These are phyloP conservation scores for Conus canariensis DNA, from an alignment of 2,888 invertebrate species.

Conservation along the genomic window DNA sequence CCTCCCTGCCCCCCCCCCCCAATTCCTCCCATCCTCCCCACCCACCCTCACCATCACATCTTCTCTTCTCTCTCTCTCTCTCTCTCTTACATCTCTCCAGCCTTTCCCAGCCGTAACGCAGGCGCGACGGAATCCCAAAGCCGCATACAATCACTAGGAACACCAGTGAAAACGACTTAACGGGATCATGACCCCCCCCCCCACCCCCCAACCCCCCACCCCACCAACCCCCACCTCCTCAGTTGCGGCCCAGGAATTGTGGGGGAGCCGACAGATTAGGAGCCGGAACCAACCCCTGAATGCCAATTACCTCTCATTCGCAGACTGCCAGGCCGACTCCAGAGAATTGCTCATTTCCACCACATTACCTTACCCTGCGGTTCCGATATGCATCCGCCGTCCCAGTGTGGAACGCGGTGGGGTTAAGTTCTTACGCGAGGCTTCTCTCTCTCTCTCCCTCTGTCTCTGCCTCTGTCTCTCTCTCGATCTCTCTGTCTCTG, in stretches of 20 bases:
- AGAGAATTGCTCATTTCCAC: neutral
- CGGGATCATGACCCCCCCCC: neutral
- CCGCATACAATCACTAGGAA: neutral
- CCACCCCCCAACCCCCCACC: neutral
- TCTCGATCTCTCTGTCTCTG: neutral
- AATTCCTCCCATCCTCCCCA: neutral
- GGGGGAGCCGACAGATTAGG: neutral
- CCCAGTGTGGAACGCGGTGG: too few species aligned
- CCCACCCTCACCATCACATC: neutral
- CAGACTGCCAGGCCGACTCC: neutral
- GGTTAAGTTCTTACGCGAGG: too few species aligned
- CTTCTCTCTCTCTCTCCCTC: neutral
- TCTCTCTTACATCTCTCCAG: too few species aligned
- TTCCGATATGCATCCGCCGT: neutral
- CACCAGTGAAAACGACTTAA: conserved; percentile 9
- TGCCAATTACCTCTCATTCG: conserved; percentile 13
- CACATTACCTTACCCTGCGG: neutral
- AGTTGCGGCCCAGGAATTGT: neutral
- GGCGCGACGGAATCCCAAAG: neutral
- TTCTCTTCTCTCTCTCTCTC: neutral
- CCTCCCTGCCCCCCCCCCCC: neutral
- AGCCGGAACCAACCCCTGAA: neutral
- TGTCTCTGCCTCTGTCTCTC: neutral
- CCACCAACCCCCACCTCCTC: neutral
- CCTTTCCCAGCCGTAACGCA: neutral